These are phyloP conservation scores for Gyrodactylus bullatarudis DNA, from an alignment of 1,140 invertebrate genomes.

Conservation along the genomic window DNA sequence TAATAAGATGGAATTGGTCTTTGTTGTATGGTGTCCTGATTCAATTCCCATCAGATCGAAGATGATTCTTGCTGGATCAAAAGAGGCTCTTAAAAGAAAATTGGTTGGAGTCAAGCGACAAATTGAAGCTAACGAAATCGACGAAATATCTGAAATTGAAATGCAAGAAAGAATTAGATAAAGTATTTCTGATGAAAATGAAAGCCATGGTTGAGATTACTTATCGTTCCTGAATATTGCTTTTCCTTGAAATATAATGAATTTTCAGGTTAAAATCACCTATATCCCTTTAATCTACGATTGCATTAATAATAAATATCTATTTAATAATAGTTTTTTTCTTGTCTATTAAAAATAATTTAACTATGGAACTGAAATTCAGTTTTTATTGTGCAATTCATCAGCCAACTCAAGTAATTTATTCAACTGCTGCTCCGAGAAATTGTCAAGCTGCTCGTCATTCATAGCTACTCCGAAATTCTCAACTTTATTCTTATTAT, in stretches of 20 bases:
- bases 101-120: background rate
- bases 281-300: no score
- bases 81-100: slow-evolving; percentile 1
- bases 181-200: no score
- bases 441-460: background rate
- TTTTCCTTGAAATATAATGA: no score
- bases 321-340: no score
- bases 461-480: background rate
- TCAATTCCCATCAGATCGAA: background rate
- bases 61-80: slow-evolving; percentile 3
- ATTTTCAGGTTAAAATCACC: no score
- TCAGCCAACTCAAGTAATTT: background rate
- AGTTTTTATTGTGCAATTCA: background rate
- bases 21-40: slow-evolving; percentile 3
- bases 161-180: background rate
- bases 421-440: background rate
- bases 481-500: background rate
- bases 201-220: no score
- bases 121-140: slow-evolving; percentile 3
- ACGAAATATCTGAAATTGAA: slow-evolving; percentile 5
- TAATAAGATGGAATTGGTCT: slow-evolving; percentile 1
- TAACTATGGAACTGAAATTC: no score
- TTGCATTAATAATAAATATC: no score
- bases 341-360: no score
- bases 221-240: no score